These are phyloP conservation scores for Leptinotarsa defecta DNA, from an alignment of 1,140 invertebrate species.

Conservation along the genomic window DNA sequence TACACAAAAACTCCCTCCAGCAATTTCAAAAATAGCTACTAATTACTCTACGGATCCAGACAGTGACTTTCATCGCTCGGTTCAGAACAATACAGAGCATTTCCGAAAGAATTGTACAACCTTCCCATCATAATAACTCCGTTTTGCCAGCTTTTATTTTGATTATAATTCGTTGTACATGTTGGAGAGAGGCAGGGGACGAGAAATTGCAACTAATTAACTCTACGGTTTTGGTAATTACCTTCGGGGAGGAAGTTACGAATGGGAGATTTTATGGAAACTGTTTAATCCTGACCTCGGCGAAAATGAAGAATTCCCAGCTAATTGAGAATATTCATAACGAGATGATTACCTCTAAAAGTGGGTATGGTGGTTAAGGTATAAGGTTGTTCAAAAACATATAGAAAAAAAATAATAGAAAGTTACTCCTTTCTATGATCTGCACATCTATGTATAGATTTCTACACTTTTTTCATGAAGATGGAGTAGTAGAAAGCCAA, in stretches of 20 bases:
- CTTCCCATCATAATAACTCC: neutral
- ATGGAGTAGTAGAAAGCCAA: no score
- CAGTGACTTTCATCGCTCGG: neutral
- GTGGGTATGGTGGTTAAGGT: no score
- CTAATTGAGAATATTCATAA: neutral
- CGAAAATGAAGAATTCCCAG: neutral
- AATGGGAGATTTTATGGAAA: neutral
- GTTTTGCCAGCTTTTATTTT: neutral
- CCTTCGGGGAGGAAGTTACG: neutral
- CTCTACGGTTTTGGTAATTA: neutral
- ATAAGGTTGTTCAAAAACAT: no score
- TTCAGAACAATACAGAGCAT: neutral
- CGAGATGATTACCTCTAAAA: neutral
- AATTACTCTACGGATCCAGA: no score
- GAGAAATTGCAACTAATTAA: constrained; percentile 9
- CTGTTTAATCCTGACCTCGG: constrained; percentile 2
- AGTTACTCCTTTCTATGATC: no score
- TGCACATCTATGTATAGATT: no score
- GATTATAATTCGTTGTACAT: constrained; percentile 1
- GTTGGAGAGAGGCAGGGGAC: neutral
- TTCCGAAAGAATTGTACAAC: neutral
- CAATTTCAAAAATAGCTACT: no score
- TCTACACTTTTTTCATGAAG: no score
- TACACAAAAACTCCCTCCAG: no score
- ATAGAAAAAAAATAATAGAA: no score